A percentile compares a stretch with the other conserved stretches of the same genome.
phyloP scores from a whole-genome alignment of 1,140 invertebrate species.

The Drosophila tristis region DNA sequence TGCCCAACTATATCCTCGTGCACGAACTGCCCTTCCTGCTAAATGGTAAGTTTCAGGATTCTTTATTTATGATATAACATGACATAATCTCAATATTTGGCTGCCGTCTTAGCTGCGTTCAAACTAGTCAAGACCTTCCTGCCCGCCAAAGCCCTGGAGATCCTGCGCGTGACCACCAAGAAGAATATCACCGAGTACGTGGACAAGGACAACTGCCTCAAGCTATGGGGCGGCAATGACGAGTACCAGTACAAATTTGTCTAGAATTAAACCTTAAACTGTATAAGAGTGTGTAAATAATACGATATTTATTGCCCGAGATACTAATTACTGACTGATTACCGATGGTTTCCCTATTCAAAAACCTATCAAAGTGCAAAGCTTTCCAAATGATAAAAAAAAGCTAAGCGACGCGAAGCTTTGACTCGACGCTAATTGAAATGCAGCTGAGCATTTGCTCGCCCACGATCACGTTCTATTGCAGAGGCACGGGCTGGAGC shows the following conservation, averaged over 20 bases:
- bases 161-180: conserved; percentile 94
- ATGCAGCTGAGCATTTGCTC: conserved; percentile 49
- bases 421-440: conserved; percentile 53
- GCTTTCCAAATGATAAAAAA: conserved; percentile 9
- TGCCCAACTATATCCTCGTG: conserved; percentile 95
- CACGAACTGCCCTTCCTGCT: conserved; percentile 98
- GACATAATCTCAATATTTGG: not conserved
- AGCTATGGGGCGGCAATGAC: conserved; percentile 93
- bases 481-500: conserved; percentile 27
- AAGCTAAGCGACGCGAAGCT: conserved; percentile 3
- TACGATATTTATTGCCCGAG: conserved; percentile 56
- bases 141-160: conserved; percentile 93
- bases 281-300: conserved; percentile 61
- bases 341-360: not conserved
- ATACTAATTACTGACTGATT: not conserved
- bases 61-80: not conserved
- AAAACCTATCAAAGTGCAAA: conserved; percentile 23
- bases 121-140: conserved; percentile 95
- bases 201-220: conserved; percentile 89
- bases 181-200: conserved; percentile 91
- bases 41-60: conserved; percentile 87
- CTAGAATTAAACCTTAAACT: conserved; percentile 4
- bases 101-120: conserved; percentile 90
- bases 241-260: conserved; percentile 85
- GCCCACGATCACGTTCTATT: conserved; percentile 66